Conservation (phyloP, 2,888 invertebrate species). For the Dicranocentrus wangi region DNA sequence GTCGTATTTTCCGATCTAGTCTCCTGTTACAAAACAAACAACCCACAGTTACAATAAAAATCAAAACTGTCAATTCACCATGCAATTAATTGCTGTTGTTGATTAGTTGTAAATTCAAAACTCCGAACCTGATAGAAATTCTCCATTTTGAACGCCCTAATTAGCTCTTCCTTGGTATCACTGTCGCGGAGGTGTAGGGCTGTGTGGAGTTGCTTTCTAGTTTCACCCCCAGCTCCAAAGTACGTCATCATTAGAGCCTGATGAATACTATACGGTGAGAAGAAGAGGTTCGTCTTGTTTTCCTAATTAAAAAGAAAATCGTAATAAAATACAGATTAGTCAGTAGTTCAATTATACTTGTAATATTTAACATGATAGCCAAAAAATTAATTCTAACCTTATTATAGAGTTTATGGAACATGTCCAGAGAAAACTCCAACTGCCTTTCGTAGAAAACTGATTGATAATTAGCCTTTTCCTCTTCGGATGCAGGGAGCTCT, state of each 20-base stretch:
- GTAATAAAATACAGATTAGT: not conserved
- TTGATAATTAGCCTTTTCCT: slow-evolving; percentile 54
- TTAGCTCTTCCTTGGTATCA: slow-evolving; percentile 81
- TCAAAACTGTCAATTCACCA: not conserved
- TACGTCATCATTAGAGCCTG: slow-evolving; percentile 86
- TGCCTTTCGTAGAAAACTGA: slow-evolving; percentile 60
- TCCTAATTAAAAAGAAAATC: slow-evolving; percentile 55
- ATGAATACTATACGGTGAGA: slow-evolving; percentile 90
- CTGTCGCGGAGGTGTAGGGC: slow-evolving; percentile 79
- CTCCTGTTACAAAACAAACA: slow-evolving; percentile 56
- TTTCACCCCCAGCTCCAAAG: slow-evolving; percentile 83
- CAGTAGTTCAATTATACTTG: not conserved
- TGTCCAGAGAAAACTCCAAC: slow-evolving; percentile 68
- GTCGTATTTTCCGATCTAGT: slow-evolving; percentile 59
- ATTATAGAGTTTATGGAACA: slow-evolving; percentile 70
- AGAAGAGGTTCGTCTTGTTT: slow-evolving; percentile 81
- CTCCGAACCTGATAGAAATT: slow-evolving; percentile 77
- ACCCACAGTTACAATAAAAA: too few species aligned
- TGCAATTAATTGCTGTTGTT: not conserved
- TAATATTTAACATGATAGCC: not conserved
- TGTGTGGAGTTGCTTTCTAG: slow-evolving; percentile 81
- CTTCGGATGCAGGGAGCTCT: slow-evolving; percentile 31
- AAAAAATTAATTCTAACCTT: slow-evolving; percentile 59
- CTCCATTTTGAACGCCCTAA: slow-evolving; percentile 84
- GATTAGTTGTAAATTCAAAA: slow-evolving; percentile 31